Conservation (phyloP, 2,888 invertebrate genomes). For the Tholera decimalis region DNA sequence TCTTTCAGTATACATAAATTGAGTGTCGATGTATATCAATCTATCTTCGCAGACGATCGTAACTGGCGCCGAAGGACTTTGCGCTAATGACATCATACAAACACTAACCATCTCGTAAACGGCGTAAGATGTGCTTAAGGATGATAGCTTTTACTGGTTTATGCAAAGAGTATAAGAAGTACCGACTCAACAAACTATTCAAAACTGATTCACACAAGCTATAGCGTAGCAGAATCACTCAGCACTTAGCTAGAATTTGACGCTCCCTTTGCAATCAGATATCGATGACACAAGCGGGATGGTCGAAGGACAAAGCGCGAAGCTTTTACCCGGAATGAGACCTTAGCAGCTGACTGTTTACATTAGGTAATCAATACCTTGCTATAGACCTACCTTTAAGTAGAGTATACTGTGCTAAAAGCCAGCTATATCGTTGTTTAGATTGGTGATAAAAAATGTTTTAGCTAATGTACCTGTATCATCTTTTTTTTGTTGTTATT, state of each 20-base stretch:
- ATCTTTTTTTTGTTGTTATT: slow-evolving; percentile 1
- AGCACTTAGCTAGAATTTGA: slow-evolving; percentile 44
- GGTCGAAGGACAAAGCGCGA: slow-evolving; percentile 29
- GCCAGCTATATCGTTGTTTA: slow-evolving; percentile 19
- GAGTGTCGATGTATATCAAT: not conserved
- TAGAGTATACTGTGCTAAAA: slow-evolving; percentile 2
- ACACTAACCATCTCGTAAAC: slow-evolving; percentile 27
- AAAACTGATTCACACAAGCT: slow-evolving; percentile 15
- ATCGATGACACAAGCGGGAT: slow-evolving; percentile 46
- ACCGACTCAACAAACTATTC: slow-evolving; percentile 29
- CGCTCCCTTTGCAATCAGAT: slow-evolving; percentile 44
- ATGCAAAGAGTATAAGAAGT: slow-evolving; percentile 15
- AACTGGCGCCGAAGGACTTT: slow-evolving; percentile 7
- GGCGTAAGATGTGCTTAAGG: slow-evolving; percentile 7
- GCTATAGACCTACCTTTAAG: slow-evolving; percentile 22
- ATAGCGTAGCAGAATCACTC: slow-evolving; percentile 18
- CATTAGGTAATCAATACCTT: slow-evolving; percentile 45
- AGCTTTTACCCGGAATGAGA: slow-evolving; percentile 45
- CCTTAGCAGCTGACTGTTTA: slow-evolving; percentile 34
- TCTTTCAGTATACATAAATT: not conserved
- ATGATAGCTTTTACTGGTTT: slow-evolving; percentile 34
- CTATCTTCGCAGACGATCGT: slow-evolving; percentile 7
- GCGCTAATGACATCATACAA: slow-evolving; percentile 34
- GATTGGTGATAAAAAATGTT: slow-evolving; percentile 3
- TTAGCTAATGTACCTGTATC: slow-evolving; percentile 7